Evolutionary conservation across 2,888 invertebrate genomes (phyloP).

Genomic region (Cepaea hortensis): DNA sequence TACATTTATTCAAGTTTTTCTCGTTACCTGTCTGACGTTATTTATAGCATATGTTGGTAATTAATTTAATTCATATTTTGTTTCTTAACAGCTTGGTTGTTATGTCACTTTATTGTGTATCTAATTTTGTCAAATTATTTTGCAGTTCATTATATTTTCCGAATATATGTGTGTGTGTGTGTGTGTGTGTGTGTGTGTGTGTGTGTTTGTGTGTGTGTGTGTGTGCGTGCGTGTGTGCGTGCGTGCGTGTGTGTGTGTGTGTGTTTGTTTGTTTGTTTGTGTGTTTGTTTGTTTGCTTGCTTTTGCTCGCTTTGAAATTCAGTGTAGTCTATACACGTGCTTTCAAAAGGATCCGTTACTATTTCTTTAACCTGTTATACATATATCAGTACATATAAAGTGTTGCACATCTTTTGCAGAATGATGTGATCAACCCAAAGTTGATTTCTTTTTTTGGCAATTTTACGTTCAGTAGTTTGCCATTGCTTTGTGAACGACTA

Average conservation of each 20-base stretch:
- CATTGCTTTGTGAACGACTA: too few relatives aligned
- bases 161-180: too few relatives aligned
- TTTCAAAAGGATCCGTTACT: background rate
- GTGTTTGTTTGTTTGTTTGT: background rate
- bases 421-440: too few relatives aligned
- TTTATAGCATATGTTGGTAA: background rate
- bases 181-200: background rate
- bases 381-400: too few relatives aligned
- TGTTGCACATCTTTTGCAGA: too few relatives aligned
- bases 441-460: too few relatives aligned
- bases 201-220: background rate
- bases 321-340: background rate
- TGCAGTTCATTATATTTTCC: background rate
- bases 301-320: too few relatives aligned
- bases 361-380: background rate
- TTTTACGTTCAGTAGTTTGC: too few relatives aligned
- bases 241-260: too few relatives aligned
- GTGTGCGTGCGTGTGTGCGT: background rate
- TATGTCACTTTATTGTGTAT: background rate
- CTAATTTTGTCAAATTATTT: background rate
- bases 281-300: too few relatives aligned
- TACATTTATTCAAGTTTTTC: background rate
- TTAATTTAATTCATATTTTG: background rate
- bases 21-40: background rate
- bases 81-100: background rate